These are phyloP conservation scores for Pterocles burchelli DNA, from an alignment of 2,113 vertebrate species.

Conservation along the genomic window DNA sequence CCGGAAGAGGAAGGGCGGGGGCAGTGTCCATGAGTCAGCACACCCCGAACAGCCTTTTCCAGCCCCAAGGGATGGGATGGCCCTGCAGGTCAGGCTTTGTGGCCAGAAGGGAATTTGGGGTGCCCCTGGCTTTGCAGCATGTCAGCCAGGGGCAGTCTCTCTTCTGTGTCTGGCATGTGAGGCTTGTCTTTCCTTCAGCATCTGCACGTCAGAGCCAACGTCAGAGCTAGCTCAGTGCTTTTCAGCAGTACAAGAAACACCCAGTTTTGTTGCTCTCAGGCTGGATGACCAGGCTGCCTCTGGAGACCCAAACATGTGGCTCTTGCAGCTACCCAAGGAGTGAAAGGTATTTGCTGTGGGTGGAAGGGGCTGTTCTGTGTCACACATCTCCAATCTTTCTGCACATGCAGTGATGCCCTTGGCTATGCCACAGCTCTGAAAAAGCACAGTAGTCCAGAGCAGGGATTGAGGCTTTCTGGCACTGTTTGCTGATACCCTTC, in stretches of 20 bases:
- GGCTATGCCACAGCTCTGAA: not conserved
- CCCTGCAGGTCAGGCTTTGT: not conserved
- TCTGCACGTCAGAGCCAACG: rapidly evolving
- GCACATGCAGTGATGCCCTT: not conserved
- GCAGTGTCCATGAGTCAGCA: too few relatives aligned
- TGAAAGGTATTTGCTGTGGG: not conserved
- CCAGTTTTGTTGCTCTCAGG: not conserved
- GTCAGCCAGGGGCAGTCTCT: too few relatives aligned
- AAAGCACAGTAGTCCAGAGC: not conserved
- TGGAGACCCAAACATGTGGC: not conserved
- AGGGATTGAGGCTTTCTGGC: not conserved
- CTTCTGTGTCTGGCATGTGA: not conserved
- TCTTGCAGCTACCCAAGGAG: not conserved
- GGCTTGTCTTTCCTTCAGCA: not conserved
- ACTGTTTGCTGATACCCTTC: not conserved
- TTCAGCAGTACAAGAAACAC: not conserved
- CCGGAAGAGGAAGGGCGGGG: not conserved
- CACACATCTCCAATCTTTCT: not conserved
- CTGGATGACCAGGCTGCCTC: not conserved
- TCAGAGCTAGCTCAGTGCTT: rapidly evolving
- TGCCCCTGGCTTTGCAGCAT: not conserved
- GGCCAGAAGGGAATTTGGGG: not conserved
- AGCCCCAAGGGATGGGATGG: not conserved
- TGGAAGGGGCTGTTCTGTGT: not conserved
- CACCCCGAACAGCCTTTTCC: not conserved